These are phyloP conservation scores for Taxidea taxus DNA, from an alignment of 2,113 vertebrate genomes.

Conservation along the genomic window DNA sequence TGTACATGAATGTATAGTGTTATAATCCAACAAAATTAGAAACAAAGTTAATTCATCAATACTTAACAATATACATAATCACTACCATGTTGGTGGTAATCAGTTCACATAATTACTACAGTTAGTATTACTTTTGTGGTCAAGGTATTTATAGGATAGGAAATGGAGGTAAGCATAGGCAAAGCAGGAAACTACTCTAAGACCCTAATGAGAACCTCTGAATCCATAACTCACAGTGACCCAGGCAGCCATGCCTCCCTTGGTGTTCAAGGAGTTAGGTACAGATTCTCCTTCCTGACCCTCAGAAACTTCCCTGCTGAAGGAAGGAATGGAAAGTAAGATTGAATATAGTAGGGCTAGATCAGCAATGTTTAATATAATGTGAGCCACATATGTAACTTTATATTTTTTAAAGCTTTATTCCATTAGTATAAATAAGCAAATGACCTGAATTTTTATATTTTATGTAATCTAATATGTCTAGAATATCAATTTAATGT, in stretches of 20 bases:
- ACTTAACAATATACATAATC: constrained; percentile 32
- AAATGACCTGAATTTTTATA: neutral
- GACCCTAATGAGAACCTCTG: constrained; percentile 49
- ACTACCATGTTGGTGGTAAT: neutral
- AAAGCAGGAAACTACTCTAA: constrained; percentile 38
- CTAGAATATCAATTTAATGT: constrained; percentile 25
- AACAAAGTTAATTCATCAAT: constrained; percentile 28
- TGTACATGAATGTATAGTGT: neutral
- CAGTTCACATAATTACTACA: constrained; percentile 19
- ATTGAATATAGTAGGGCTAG: neutral
- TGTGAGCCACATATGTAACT: neutral
- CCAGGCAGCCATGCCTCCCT: constrained; percentile 29
- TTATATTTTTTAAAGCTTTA: neutral
- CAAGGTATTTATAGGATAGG: neutral
- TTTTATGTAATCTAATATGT: constrained; percentile 15
- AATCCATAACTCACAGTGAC: constrained; percentile 53
- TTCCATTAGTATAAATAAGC: constrained; percentile 8
- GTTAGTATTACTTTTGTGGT: constrained; percentile 21
- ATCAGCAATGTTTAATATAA: neutral
- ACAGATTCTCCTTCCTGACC: constrained; percentile 52
- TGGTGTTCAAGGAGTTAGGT: constrained; percentile 43
- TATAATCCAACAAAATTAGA: constrained; percentile 34
- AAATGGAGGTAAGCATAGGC: neutral
- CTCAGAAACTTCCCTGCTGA: constrained; percentile 50
- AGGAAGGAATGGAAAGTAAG: constrained; percentile 52